These are phyloP conservation scores for Cephus cinctus DNA, from an alignment of 1,140 invertebrate genomes.

Conservation along the genomic window DNA sequence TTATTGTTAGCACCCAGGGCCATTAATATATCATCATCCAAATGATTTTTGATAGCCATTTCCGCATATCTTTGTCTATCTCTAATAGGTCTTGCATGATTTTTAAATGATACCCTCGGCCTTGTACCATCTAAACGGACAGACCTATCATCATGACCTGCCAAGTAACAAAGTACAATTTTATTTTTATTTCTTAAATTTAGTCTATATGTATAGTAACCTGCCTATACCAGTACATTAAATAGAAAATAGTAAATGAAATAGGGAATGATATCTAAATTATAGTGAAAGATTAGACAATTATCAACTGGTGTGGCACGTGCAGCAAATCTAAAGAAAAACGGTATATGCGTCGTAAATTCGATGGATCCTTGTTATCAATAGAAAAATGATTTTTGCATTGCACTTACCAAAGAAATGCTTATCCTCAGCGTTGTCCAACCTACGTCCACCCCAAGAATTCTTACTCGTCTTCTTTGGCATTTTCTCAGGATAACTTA, in stretches of 20 bases:
- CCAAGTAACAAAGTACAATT: not conserved
- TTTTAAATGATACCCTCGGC: conserved; percentile 39
- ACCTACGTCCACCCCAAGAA: conserved; percentile 18
- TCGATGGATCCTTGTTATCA: not conserved
- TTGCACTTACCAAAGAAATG: conserved; percentile 27
- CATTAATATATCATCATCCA: conserved; percentile 42
- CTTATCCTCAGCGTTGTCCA: conserved; percentile 17
- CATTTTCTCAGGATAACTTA: too few species aligned
- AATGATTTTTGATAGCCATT: not conserved
- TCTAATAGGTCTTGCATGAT: conserved; percentile 9
- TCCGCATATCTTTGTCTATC: not conserved
- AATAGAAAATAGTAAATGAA: not conserved
- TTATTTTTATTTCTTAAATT: conserved; percentile 6
- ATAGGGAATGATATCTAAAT: not conserved
- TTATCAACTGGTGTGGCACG: not conserved
- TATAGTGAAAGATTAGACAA: not conserved
- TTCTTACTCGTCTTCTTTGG: conserved; percentile 25
- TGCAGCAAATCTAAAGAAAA: not conserved
- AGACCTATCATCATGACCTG: conserved; percentile 38
- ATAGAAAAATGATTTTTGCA: not conserved
- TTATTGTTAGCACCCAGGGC: conserved; percentile 16
- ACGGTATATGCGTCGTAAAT: not conserved
- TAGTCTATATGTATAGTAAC: not conserved
- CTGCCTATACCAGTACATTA: not conserved
- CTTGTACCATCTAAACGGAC: conserved; percentile 19